Percentiles rank a stretch among this genome's conserved stretches.
Evolutionary conservation across 2,113 vertebrate species (phyloP).

Genomic region (Agelaius tricolor): DNA sequence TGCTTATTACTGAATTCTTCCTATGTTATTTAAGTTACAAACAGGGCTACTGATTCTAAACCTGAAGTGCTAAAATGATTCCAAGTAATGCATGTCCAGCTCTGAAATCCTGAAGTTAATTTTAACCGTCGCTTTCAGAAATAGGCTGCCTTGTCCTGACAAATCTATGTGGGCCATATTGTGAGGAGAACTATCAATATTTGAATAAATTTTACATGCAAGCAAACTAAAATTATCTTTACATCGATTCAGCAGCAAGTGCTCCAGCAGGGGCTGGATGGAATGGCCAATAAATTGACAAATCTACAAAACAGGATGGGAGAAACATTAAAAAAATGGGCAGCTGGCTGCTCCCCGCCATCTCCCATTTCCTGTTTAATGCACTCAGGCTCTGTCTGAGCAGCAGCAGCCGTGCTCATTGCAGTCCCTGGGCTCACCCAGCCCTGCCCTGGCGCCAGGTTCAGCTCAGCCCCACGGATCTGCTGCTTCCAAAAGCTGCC

Average conservation of each 20-base stretch:
- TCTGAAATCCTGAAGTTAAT: neutral
- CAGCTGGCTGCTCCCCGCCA: neutral
- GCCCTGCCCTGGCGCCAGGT: neutral
- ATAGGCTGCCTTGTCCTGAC: neutral
- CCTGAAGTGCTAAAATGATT: neutral
- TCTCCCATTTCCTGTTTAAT: accelerated
- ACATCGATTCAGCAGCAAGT: neutral
- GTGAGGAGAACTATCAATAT: neutral
- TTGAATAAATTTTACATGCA: neutral
- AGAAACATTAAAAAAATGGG: neutral
- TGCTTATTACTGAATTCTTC: neutral
- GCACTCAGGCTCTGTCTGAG: neutral
- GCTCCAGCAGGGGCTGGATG: neutral
- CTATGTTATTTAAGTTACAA: neutral
- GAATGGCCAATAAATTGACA: neutral
- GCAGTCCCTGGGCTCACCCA: neutral
- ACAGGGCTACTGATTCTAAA: neutral
- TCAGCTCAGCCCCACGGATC: neutral
- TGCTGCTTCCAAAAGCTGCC: neutral
- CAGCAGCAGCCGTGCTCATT: neutral
- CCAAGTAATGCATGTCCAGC: neutral
- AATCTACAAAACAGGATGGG: neutral
- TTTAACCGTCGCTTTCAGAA: neutral
- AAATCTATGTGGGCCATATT: neutral
- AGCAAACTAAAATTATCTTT: neutral